Evolutionary conservation across 2,888 invertebrate species (phyloP).

Genomic region (Celastrina argiolus): DNA sequence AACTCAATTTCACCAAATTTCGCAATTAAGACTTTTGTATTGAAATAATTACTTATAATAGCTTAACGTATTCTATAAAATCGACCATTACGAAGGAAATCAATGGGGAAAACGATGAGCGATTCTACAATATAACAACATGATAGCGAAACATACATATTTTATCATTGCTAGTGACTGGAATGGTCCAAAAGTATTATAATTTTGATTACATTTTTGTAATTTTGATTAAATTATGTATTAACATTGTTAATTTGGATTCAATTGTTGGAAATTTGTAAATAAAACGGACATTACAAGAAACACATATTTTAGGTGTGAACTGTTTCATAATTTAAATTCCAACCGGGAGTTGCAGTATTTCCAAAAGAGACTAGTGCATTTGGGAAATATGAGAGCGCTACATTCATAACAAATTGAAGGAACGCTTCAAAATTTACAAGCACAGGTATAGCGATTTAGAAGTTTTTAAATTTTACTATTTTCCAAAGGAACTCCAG

Average conservation of each 20-base stretch:
- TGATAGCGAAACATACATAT: slow-evolving; percentile 43
- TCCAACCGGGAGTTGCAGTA: neutral
- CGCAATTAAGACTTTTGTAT: neutral
- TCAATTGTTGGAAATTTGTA: neutral
- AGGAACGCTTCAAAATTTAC: neutral
- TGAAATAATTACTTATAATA: slow-evolving; percentile 1
- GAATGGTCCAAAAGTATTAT: slow-evolving; percentile 10
- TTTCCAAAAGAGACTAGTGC: neutral
- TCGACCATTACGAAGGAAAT: slow-evolving; percentile 27
- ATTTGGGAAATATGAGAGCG: slow-evolving; percentile 6
- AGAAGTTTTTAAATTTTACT: neutral
- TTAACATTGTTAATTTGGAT: neutral
- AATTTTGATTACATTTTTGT: neutral
- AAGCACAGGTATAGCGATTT: neutral
- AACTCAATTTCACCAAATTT: neutral
- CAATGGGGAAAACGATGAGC: slow-evolving; percentile 35
- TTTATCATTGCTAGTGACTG: slow-evolving; percentile 45
- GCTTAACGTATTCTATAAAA: neutral
- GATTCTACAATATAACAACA: slow-evolving; percentile 45
- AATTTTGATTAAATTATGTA: neutral
- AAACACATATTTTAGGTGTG: neutral
- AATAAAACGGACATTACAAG: neutral
- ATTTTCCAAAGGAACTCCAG: neutral
- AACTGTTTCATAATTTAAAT: neutral
- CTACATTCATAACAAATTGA: slow-evolving; percentile 3